Evolutionary conservation across 2,888 invertebrate genomes (phyloP).

Genomic region (Caenorhabditis becei): DNA sequence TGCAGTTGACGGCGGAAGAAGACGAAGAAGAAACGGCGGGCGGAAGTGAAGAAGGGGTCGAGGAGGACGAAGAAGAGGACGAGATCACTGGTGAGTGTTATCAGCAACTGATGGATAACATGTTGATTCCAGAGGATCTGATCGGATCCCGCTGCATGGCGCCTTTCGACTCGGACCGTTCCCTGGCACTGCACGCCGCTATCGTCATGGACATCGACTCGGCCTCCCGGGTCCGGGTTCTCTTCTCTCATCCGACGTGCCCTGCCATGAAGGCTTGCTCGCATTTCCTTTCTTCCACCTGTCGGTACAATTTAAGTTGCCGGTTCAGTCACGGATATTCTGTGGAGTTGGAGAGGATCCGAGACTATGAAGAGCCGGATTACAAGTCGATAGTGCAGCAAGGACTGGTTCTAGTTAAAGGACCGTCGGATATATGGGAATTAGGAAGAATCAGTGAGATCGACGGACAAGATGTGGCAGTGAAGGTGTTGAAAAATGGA

Average conservation of each 20-base stretch:
- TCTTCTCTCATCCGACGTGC: constrained; percentile 70
- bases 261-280: constrained; percentile 67
- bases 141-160: constrained; percentile 58
- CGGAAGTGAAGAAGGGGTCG: constrained; percentile 21
- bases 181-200: constrained; percentile 63
- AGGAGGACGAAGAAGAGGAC: not conserved
- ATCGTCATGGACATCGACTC: constrained; percentile 64
- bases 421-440: constrained; percentile 65
- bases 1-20: constrained; percentile 57
- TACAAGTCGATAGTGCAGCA: constrained; percentile 48
- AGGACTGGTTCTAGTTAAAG: constrained; percentile 57
- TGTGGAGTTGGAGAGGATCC: constrained; percentile 56
- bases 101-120: too few species aligned
- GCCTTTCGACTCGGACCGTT: constrained; percentile 44
- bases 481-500: constrained; percentile 64
- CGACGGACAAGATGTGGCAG: constrained; percentile 68
- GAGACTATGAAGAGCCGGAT: constrained; percentile 69
- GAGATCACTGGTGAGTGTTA: too few species aligned
- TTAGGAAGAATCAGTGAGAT: constrained; percentile 64
- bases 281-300: constrained; percentile 64
- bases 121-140: constrained; percentile 50
- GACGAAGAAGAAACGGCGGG: constrained; percentile 24
- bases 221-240: constrained; percentile 58
- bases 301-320: constrained; percentile 64
- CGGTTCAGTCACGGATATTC: constrained; percentile 70